Evolutionary conservation across 2,888 invertebrate genomes (phyloP), one percentile per base, ranked within the genome.

Genomic region (Cataglyphis altisquamis): DNA sequence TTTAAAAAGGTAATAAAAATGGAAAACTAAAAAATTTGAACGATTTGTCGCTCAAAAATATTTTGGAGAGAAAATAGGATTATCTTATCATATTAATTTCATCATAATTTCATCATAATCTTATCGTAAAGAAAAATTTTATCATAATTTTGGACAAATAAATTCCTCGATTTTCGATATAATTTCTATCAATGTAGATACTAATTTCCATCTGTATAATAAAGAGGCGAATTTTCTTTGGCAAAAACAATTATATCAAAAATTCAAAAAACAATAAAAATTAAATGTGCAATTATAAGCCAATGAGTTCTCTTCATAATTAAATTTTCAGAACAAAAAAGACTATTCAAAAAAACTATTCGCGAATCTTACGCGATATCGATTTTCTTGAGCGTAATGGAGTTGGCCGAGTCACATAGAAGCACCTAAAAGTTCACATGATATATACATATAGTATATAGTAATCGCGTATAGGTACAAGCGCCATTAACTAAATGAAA

Each of bases 401-500:
- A 72, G 18, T 72, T 32, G 55, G 25, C 25, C 32, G 45, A 32
- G 21, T 70, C 70, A 72, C 60, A 72, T 72, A 60, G 72, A 10
- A 78, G 68, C 45, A 32, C 25, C 78, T 78, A 78, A 21, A 70
- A 78, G 45, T 70, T 78, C 57, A 36, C 60, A 25, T 12, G 36
- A 21, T 36, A 78, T 36, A 60, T 78, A 68, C 9, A 36, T 70
- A 18, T 21, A 41, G 45, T 36, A 18, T 60, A 21, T 80, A 80
- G 72, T 60, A 25, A 60, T 12, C 57, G 25, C 55, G 25, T 66
- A 75, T 67, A 55, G 15, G 9, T 10, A 57, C 32, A 78, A 21
- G 45, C 4, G 45, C 60, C 45, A 80, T 80, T 80, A 80, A 72
- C 78, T 72, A 80, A 78, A 72, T 80, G 78, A 62, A 80, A 60